Base-by-base conservation (phyloP, 1,140 invertebrate species). In the Pseudobourletiella spinata region DNA sequence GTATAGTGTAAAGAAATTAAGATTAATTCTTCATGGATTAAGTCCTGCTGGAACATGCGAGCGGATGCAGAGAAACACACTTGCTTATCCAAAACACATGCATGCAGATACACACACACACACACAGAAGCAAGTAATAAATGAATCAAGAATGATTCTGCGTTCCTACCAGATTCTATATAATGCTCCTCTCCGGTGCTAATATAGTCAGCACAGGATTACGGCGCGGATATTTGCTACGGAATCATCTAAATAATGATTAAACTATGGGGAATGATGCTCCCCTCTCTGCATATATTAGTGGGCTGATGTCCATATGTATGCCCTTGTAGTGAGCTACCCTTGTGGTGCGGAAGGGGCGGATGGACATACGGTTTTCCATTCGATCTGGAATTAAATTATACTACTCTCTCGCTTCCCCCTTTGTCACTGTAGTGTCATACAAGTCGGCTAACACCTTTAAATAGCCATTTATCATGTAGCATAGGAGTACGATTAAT, bases 71-170 rank as follows among this genome's bases (percentile, higher is more conserved):
- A 11, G 32, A n/a, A n/a, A n/a, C n/a, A n/a, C n/a, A n/a, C n/a
- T n/a, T n/a, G n/a, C n/a, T n/a, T n/a, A n/a, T n/a, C n/a, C n/a
- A n/a, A n/a, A n/a, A n/a, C n/a, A n/a, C n/a, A n/a, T n/a, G n/a
- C n/a, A n/a, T n/a, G n/a, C n/a, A n/a, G n/a, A n/a, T n/a, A n/a
- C n/a, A n/a, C n/a, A n/a, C n/a, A n/a, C n/a, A n/a, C n/a, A n/a
- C n/a, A 46, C 43, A 6, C 6, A 46, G 24, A 8, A 22, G n/a
- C n/a, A 51, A 22, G 48, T 51, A 51, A 51, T 51, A 51, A 51
- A 51, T 51, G 48, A 51, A 51, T 51, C 48, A 51, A 51, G 48
- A 51, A 51, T 51, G 48, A 51, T 25, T 51, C 22, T 24, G 48
- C 48, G 28, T n/a, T n/a, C n/a, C n/a, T n/a, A n/a, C n/a, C n/a